These are phyloP conservation scores for Lamellibrachia satsuma DNA, from an alignment of 2,888 invertebrate species.

Conservation along the genomic window DNA sequence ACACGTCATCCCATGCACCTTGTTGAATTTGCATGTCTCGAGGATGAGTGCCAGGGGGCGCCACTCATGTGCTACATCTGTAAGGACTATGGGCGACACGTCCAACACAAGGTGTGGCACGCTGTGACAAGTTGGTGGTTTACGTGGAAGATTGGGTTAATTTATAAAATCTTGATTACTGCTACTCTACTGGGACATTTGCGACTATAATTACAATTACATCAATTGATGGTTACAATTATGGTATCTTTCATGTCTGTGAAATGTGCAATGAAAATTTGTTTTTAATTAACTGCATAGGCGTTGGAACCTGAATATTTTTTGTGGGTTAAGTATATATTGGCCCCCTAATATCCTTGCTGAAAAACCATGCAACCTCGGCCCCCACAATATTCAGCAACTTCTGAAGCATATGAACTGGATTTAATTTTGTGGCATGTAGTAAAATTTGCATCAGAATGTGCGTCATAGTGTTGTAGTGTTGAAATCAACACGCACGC, in stretches of 20 bases:
- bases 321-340: no score
- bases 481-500: background rate
- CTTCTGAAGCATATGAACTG: no score
- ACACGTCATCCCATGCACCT: slow-evolving; percentile 69
- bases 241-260: no score
- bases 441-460: background rate
- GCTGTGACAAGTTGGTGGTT: background rate
- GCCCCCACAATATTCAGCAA: no score
- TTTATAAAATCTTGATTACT: background rate
- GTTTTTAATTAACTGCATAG: no score
- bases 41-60: slow-evolving; percentile 69
- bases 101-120: slow-evolving; percentile 68
- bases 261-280: no score
- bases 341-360: no score
- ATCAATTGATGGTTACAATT: background rate
- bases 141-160: background rate
- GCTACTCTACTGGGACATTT: background rate
- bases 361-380: no score
- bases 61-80: slow-evolving; percentile 73
- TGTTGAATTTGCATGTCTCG: slow-evolving; percentile 71
- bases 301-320: no score
- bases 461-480: background rate
- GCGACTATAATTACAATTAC: background rate
- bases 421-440: no score
- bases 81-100: slow-evolving; percentile 71